phyloP scores from a whole-genome alignment of 2,113 vertebrate species.

The Cyrtonyx montezumae region DNA sequence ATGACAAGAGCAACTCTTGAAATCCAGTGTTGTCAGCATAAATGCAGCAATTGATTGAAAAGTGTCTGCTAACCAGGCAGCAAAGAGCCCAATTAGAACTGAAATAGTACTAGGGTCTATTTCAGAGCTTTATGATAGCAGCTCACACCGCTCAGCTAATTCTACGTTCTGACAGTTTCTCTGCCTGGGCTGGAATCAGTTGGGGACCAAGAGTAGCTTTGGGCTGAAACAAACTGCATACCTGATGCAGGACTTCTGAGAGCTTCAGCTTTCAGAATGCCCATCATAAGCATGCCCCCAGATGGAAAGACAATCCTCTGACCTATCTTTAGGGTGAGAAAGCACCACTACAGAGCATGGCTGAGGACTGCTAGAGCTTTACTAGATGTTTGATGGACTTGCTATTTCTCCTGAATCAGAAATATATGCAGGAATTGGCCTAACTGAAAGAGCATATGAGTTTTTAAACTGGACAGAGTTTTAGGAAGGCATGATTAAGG shows the following conservation, averaged over 20 bases:
- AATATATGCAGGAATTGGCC: background rate
- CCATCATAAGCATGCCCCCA: background rate
- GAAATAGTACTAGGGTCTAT: constrained; percentile 26
- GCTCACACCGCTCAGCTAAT: background rate
- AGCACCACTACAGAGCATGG: background rate
- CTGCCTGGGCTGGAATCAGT: background rate
- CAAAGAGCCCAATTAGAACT: constrained; percentile 24
- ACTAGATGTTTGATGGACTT: background rate
- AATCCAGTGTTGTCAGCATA: constrained; percentile 24
- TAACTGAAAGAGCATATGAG: rapidly evolving
- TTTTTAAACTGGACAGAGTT: background rate
- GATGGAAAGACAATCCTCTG: background rate
- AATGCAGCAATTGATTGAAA: constrained; percentile 35
- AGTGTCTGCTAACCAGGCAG: constrained; percentile 32
- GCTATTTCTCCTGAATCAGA: background rate
- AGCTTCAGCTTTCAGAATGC: background rate
- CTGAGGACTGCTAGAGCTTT: background rate
- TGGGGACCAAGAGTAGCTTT: background rate
- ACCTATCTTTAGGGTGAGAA: background rate
- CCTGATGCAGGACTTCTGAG: background rate
- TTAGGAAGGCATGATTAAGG: background rate
- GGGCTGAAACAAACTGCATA: background rate
- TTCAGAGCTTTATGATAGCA: constrained; percentile 22
- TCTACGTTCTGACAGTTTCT: constrained; percentile 1
- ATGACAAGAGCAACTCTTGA: constrained; percentile 8